Evolutionary conservation across 2,797 vertebrate species (phyloP).

Genomic region (Hoplostethus mediterraneus): DNA sequence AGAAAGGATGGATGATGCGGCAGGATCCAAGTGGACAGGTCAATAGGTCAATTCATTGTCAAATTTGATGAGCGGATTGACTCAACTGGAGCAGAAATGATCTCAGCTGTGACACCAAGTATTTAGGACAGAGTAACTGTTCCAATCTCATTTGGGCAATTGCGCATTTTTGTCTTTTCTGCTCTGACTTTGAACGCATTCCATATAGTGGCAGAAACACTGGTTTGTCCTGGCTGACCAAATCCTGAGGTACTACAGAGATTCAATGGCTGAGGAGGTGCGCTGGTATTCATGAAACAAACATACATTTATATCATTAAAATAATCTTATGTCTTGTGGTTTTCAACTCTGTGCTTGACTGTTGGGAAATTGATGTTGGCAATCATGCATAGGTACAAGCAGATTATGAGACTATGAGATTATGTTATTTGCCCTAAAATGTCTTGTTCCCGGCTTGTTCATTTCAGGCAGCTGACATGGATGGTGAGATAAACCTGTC

Average conservation of each 20-base stretch:
- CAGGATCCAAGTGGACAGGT: conserved; percentile 90
- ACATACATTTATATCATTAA: background rate
- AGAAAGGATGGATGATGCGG: conserved; percentile 92
- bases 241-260: conserved; percentile 89
- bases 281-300: background rate
- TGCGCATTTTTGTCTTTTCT: conserved; percentile 6
- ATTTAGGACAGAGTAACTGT: background rate
- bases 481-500: conserved; percentile 92
- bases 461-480: conserved; percentile 88
- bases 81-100: background rate
- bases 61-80: background rate
- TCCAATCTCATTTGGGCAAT: background rate
- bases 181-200: conserved; percentile 25
- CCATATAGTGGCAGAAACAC: conserved; percentile 90
- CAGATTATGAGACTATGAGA: background rate
- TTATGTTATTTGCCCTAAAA: background rate
- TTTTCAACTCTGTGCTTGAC: background rate
- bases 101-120: background rate
- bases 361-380: background rate
- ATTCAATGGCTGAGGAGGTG: conserved; percentile 91
- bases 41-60: conserved; percentile 42
- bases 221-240: conserved; percentile 94
- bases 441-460: conserved; percentile 28
- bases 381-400: background rate
- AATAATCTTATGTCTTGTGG: background rate